Evolutionary conservation across 2,113 vertebrate species (phyloP).

Genomic region (Albula glossodonta): DNA sequence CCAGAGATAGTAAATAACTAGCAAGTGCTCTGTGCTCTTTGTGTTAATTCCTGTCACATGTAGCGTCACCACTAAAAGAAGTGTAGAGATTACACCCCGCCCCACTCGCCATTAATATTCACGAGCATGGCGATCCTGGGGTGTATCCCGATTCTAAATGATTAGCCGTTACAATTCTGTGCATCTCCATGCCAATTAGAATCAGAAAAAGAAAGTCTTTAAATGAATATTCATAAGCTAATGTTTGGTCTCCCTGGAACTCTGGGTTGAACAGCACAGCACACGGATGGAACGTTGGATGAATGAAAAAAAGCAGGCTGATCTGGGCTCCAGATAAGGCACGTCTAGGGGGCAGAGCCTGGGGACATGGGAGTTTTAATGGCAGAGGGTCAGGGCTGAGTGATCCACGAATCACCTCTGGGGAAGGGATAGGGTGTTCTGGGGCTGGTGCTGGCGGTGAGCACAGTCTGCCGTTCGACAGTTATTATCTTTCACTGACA

Average conservation of each 20-base stretch:
- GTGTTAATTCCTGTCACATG: neutral
- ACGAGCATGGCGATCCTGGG: neutral
- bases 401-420: neutral
- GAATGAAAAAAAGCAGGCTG: neutral
- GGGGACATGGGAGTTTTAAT: conserved; percentile 1
- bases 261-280: neutral
- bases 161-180: neutral
- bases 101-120: neutral
- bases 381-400: neutral
- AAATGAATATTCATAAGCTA: neutral
- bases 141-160: neutral
- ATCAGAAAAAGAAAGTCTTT: neutral
- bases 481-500: neutral
- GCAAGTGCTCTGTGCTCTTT: neutral
- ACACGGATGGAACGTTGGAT: neutral
- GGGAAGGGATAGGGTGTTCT: neutral
- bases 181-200: neutral
- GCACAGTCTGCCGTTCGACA: neutral
- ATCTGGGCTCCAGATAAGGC: neutral
- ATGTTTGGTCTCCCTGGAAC: neutral
- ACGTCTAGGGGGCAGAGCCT: neutral
- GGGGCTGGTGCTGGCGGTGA: neutral
- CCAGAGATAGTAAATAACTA: neutral
- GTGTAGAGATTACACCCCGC: neutral
- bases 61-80: neutral